These are phyloP conservation scores for Pterophyllum scalare DNA, from an alignment of 2,113 vertebrate genomes.

Conservation along the genomic window DNA sequence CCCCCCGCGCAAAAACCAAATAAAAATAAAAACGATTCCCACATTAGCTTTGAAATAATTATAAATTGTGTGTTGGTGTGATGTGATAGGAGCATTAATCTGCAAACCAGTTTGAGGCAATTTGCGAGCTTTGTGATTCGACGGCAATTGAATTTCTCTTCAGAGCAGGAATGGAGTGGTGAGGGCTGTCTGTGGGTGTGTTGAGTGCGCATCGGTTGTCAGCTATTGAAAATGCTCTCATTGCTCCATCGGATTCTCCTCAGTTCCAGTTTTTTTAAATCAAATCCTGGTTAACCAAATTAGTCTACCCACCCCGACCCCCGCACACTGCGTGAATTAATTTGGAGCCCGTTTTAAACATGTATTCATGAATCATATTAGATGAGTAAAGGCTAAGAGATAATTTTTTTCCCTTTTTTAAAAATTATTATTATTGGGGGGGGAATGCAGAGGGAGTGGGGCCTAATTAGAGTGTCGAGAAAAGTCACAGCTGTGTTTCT, in stretches of 20 bases:
- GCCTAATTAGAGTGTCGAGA: background rate
- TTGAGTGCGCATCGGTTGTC: constrained; percentile 63
- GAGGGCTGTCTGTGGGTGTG: constrained; percentile 72
- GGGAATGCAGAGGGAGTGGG: background rate
- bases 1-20: background rate
- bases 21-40: constrained; percentile 30
- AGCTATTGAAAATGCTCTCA: constrained; percentile 61
- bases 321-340: constrained; percentile 36
- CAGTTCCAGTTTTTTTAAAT: constrained; percentile 38
- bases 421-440: too few relatives aligned
- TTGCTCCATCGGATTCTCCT: constrained; percentile 65
- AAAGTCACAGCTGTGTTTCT: constrained; percentile 14
- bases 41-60: constrained; percentile 78
- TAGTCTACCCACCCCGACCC: constrained; percentile 26
- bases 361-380: constrained; percentile 45
- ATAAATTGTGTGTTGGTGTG: constrained; percentile 61
- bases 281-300: constrained; percentile 63
- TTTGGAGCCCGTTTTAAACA: constrained; percentile 42
- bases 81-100: constrained; percentile 68
- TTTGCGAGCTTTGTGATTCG: constrained; percentile 68
- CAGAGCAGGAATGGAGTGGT: constrained; percentile 50
- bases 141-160: constrained; percentile 63
- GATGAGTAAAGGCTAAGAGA: constrained; percentile 16
- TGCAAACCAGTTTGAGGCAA: constrained; percentile 67
- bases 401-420: background rate